Evolutionary conservation across 1,140 invertebrate species (phyloP), one percentile per base, ranked within the genome.

Genomic region (Mylabris phalerata): DNA sequence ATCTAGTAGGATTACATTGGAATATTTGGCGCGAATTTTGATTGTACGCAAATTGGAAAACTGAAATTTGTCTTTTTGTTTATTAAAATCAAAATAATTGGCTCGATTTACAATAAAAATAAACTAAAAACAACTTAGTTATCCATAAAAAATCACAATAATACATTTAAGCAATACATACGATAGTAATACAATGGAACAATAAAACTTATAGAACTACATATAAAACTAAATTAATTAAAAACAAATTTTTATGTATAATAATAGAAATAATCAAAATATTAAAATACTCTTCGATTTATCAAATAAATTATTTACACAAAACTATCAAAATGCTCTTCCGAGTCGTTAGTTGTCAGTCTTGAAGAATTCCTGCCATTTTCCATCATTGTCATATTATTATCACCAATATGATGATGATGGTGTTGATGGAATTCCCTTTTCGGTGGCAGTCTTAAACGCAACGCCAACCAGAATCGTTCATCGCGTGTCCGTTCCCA

Each of bases 361-460:
- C 61, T 63, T 60, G 58, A 41, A 54, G 52, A 50, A 59, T 62
- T 55, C 42, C 9, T 24, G 47, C 44, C 52, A 26, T 55, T 42
- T 39, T 7, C 24, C 9, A 42, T 42, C 9, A 42, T 42, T n/a
- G 41, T 32, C 32, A 32, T 42, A 42, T 42, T 11, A 4, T 42
- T 42, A 10, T 42, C 19, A 19, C 1, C 11, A 9, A 10, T 42
- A 42, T 42, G 9, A n/a, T 2, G 11, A 42, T 42, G 3, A 42
- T 10, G 4, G 9, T 46, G 26, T 26, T 42, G 3, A 42, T 10
- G 4, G 9, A 32, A 13, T 42, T 43, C 48, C 42, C 70, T 56
- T 51, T 69, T 73, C 9, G 71, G 62, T 0, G 71, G 71, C 48
- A 73, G 49, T 55, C 63, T 60, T 50, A 67, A 50, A 45, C 67